Evolutionary conservation across 1,140 invertebrate genomes (phyloP), one percentile per base, ranked within the genome.

Genomic region (Alviniconcha marisindica): DNA sequence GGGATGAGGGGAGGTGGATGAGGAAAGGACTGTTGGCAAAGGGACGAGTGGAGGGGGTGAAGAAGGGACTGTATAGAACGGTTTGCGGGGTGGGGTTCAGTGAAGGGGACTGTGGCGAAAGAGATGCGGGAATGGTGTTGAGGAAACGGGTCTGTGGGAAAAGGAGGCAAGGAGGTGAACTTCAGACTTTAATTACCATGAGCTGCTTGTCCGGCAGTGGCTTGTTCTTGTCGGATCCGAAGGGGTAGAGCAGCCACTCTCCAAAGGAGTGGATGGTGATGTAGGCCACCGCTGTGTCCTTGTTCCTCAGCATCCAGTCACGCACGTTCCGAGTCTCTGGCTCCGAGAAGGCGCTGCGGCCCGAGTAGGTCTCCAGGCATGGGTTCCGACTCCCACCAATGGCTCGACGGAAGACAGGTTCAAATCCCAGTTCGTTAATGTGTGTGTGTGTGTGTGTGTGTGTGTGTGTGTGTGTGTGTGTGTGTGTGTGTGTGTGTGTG

Each of bases 281-380:
- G 82, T 92, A 93, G 36, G 87, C 77, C n/a, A 85, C 66, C 28
- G 91, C 77, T 18, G 80, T 71, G 14, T 36, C 42, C 1, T 77
- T 77, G 14, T 83, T 54, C 1, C 33, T 40, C 15, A 44, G 18
- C 18, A 93, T 81, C 79, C 86, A 92, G 31, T 88, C 81, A 0
- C 78, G 56, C n/a, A 93, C 40, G 40, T 83, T 83, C 94, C 94
- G 3, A 0, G 97, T 97, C 93, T 99, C 98, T 0, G 96, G 96
- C 93, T 99, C 98, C 0, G 97, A 98, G 92, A 99, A 99, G 0
- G 97, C 95, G 10, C 94, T 92, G 0, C 95, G 94, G 21, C 98
- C 98, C 28, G 96, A 95, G 91, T 96, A 99, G 0, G 96, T 97
- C 85, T 98, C 97, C 33, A 96, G 95, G 91, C 98, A 99, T 0